Base-by-base conservation (phyloP, 2,113 vertebrate genomes). In the Epinephelus cyanopodus region DNA sequence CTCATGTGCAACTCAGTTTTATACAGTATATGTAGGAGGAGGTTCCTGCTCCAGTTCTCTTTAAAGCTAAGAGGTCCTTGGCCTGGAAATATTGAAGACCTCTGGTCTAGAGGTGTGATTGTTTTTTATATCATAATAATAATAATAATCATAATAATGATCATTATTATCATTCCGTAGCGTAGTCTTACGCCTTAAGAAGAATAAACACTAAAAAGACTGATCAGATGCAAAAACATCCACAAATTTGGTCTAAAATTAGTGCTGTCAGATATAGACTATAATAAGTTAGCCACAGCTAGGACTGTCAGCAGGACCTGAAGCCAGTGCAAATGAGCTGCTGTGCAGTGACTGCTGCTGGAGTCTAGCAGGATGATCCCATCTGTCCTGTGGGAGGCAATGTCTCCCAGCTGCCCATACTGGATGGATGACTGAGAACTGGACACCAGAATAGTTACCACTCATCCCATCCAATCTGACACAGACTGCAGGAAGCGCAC, bases 401-500 rank as follows among this genome's bases (percentile, higher is more conserved):
- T 8, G 8, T 66, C 65, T 67, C 65, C 65, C 65, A 50, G 67
- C 67, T 70, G 67, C 29, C 29, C 8, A 33, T 47, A 33, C 52
- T 54, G 27, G 50, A 39, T 37, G 29, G 67, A 81, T 62, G 82
- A 77, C 65, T 69, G 63, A 82, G 77, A 87, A 79, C 33, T 83
- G 53, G 72, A 85, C 78, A 83, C 50, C 67, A 69, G 27, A 53
- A 54, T 52, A 69, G 50, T 53, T 37, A 53, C 18, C 11, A 37
- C 45, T 83, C 84, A 69, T 82, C 76, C 69, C 81, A 83, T 82
- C 54, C 53, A 27, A 53, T 60, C 21, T 48, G 47, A 75, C 60
- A 61, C 58, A 77, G 64, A 23, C 18, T 11, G 42, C 89, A 90
- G 90, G 92, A 92, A 93, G 84, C 23, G 4, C 25, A 15, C 84